Conservation (phyloP, 2,888 invertebrate genomes). For the Lasioglossum calceatum region DNA sequence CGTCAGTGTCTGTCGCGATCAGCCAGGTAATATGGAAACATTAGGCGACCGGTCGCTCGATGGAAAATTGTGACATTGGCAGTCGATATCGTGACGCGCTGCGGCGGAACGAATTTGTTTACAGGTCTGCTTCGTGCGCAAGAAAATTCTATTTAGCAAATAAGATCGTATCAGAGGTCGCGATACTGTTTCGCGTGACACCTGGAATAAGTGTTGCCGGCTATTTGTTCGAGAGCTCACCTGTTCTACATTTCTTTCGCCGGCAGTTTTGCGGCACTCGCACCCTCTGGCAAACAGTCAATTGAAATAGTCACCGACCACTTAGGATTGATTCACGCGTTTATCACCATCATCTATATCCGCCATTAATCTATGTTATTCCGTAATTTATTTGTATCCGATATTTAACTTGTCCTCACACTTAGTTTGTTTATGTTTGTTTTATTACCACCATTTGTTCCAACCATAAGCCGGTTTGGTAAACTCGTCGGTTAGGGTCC, state of each 20-base stretch:
- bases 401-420: too few species aligned
- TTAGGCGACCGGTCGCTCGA: not conserved
- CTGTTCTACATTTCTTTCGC: slow-evolving; percentile 49
- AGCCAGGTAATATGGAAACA: not conserved
- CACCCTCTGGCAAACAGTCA: not conserved
- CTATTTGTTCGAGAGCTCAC: slow-evolving; percentile 50
- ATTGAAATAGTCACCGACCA: not conserved
- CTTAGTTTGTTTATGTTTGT: too few species aligned
- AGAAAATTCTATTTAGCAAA: slow-evolving; percentile 70
- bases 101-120: slow-evolving; percentile 66
- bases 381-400: not conserved
- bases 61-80: slow-evolving; percentile 43
- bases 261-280: slow-evolving; percentile 29
- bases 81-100: slow-evolving; percentile 32
- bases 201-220: slow-evolving; percentile 52
- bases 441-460: too few species aligned
- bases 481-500: too few species aligned
- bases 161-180: slow-evolving; percentile 60
- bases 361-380: not conserved
- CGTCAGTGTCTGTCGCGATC: slow-evolving; percentile 1
- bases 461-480: too few species aligned
- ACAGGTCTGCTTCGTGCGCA: slow-evolving; percentile 27
- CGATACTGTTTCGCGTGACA: slow-evolving; percentile 67
- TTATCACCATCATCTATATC: not conserved
- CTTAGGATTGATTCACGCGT: not conserved